Evolutionary conservation across 2,113 vertebrate species (phyloP), one percentile per base, ranked within the genome.

Genomic region (Barnardius zonarius): DNA sequence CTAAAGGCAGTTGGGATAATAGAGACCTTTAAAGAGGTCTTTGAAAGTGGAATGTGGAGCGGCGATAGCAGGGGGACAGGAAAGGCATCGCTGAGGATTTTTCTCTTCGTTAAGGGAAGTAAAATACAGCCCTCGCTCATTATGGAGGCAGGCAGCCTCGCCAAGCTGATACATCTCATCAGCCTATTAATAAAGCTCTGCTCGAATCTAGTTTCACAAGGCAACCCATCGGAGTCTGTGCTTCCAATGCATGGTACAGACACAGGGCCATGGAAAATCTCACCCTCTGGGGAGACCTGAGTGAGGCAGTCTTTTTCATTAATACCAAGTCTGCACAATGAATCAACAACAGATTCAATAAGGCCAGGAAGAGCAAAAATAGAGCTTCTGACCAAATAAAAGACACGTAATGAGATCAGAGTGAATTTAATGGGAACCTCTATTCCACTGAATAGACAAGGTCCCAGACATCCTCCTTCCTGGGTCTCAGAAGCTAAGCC

Each of bases 271-370:
- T 87, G 94, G 93, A 97, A 97, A 89, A 95, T 77, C 66, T 96
- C 74, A 83, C 78, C 94, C 81, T 94, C 91, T 25, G 43, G 92
- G 93, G 92, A 94, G 95, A 93, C 79, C 91, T 89, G 67, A 95
- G 83, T 80, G 85, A 93, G 90, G 88, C 83, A 91, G 92, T 88
- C 93, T 78, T 84, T 91, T 89, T 93, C 92, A 91, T 93, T 95
- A 96, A 88, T 79, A 95, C 82, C 87, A 94, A 94, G 72, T 67
- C 95, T 80, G 88, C 39, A 67, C 90, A 96, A 97, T 96, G 95
- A 96, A 97, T 96, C 95, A 96, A 97, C 93, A 97, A 96, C 95
- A 96, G 96, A 97, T 97, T 96, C 96, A 95, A 94, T 96, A 97
- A 95, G 93, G 90, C 92, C 92, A 94, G 94, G 93, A 97, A 97